Percentiles rank a stretch among this genome's conserved stretches.
Conservation (phyloP, 2,888 invertebrate genomes). For the Hydropsyche betteni region DNA sequence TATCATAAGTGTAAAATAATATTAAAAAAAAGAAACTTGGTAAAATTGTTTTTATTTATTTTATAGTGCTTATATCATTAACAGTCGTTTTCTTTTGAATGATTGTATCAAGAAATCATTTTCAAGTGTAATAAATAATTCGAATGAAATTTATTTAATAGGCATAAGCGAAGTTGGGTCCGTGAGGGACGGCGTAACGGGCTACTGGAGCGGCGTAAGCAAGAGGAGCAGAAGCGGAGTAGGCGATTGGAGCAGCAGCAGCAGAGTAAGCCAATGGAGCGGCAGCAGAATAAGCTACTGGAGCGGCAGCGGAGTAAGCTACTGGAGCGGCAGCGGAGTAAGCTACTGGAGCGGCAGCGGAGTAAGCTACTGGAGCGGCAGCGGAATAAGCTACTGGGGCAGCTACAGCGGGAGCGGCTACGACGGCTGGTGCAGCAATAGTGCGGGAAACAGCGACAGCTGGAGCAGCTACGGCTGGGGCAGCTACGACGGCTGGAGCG, state of each 20-base stretch:
- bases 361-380: slow-evolving; percentile 37
- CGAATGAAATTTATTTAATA: slow-evolving; percentile 37
- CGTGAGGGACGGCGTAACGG: slow-evolving; percentile 20
- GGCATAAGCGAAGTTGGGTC: slow-evolving; percentile 40
- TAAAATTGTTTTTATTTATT: no score
- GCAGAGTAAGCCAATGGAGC: slow-evolving; percentile 30
- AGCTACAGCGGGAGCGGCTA: slow-evolving; percentile 53
- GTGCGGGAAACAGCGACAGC: slow-evolving; percentile 48
- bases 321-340: slow-evolving; percentile 36
- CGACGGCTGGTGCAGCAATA: slow-evolving; percentile 52
- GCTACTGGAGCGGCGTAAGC: slow-evolving; percentile 25
- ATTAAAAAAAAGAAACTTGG: no score
- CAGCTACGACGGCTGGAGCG: slow-evolving; percentile 52
- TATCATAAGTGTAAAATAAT: no score
- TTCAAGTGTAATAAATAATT: no score
- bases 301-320: slow-evolving; percentile 47
- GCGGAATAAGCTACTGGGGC: slow-evolving; percentile 51
- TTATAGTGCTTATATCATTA: no score
- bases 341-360: slow-evolving; percentile 45
- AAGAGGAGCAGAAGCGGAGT: slow-evolving; percentile 40
- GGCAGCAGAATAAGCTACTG: slow-evolving; percentile 45
- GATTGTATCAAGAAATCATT: no score
- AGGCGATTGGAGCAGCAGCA: slow-evolving; percentile 45
- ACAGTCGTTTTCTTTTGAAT: no score
- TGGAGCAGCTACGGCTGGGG: slow-evolving; percentile 52